Percentiles rank a stretch among this genome's conserved stretches.
These are phyloP conservation scores for Metopia argyrocephala DNA, from an alignment of 2,888 invertebrate species.

Conservation along the genomic window DNA sequence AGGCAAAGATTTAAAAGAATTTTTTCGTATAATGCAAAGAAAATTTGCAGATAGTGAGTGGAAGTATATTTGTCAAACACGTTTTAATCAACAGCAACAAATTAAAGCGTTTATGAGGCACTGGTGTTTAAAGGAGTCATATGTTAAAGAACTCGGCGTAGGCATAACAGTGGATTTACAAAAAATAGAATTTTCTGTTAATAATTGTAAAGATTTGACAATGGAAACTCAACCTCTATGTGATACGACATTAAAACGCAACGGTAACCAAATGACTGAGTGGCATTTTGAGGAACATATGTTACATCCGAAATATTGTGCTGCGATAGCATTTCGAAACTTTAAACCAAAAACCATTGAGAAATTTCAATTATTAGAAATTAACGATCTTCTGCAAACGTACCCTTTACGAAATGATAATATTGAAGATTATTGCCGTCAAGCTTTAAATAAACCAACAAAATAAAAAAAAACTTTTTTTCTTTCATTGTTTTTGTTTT, in stretches of 20 bases:
- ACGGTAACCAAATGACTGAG: conserved; percentile 80
- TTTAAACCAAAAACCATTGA: conserved; percentile 68
- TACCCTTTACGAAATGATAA: conserved; percentile 63
- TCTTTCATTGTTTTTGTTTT: not conserved
- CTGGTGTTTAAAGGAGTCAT: conserved; percentile 97
- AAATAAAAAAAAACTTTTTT: conserved; percentile 58
- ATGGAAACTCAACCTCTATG: conserved; percentile 78
- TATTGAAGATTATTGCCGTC: conserved; percentile 70
- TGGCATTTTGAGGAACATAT: conserved; percentile 93
- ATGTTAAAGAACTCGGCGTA: conserved; percentile 93
- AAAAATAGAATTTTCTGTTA: conserved; percentile 86
- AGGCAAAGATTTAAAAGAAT: conserved; percentile 86
- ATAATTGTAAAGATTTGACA: conserved; percentile 80
- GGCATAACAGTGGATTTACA: conserved; percentile 89
- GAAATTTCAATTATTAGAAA: conserved; percentile 81
- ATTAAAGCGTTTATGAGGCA: conserved; percentile 89
- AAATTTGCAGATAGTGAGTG: conserved; percentile 92
- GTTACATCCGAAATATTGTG: conserved; percentile 87
- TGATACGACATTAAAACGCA: conserved; percentile 84
- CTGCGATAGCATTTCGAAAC: conserved; percentile 84
- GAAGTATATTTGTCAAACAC: conserved; percentile 82
- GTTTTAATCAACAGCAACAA: conserved; percentile 82
- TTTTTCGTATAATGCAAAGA: conserved; percentile 92
- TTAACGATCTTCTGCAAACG: conserved; percentile 82
- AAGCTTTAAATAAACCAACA: conserved; percentile 70